Conservation (phyloP, 2,113 vertebrate genomes). For the Oceanites oceanicus region DNA sequence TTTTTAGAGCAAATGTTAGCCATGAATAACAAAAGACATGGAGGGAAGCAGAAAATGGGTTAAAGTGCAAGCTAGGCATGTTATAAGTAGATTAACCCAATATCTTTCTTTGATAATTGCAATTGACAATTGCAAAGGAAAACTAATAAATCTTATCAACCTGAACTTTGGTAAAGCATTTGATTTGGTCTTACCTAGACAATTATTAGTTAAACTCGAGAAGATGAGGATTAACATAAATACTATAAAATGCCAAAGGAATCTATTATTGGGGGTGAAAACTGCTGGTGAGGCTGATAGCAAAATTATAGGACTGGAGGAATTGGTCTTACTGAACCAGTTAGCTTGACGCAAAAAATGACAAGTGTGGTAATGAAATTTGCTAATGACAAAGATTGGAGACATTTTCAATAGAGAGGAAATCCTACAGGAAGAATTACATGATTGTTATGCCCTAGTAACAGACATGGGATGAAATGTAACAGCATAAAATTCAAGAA, state of each 20-base stretch:
- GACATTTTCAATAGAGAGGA: neutral
- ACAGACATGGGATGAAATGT: neutral
- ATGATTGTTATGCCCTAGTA: neutral
- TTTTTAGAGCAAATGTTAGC: neutral
- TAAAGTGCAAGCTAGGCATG: neutral
- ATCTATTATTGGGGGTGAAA: neutral
- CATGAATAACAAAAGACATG: neutral
- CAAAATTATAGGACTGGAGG: neutral
- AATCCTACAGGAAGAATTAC: neutral
- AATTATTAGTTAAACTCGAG: neutral
- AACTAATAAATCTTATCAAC: constrained; percentile 17
- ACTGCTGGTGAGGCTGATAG: neutral
- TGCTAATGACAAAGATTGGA: neutral
- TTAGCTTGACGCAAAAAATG: neutral
- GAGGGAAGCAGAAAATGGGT: neutral
- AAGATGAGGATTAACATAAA: neutral
- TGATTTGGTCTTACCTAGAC: neutral
- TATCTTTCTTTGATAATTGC: neutral
- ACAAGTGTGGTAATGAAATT: neutral
- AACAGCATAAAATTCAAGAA: neutral
- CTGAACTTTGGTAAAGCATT: constrained; percentile 37
- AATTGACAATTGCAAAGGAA: neutral
- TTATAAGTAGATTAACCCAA: neutral
- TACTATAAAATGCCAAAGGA: neutral
- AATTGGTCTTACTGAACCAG: neutral